Evolutionary conservation across 2,113 vertebrate species (phyloP).

Genomic region (Lota lota): DNA sequence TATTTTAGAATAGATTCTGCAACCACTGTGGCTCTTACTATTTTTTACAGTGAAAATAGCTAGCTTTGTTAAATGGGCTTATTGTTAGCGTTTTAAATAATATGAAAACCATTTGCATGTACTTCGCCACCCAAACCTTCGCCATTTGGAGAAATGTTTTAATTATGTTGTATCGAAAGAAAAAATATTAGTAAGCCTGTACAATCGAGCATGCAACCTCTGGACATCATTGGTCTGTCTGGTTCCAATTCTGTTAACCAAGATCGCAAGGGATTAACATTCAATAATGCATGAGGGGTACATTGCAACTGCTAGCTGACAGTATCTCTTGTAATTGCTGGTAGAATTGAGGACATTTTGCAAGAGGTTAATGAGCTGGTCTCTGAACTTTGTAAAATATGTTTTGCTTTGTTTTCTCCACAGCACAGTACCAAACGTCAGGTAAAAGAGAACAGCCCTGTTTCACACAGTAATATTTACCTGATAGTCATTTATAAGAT

Average conservation of each 20-base stretch:
- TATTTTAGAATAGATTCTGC: slow-evolving; percentile 44
- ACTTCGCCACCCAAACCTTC: not conserved
- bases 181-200: not conserved
- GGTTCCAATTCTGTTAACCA: not conserved
- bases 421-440: not conserved
- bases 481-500: not conserved
- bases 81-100: no score
- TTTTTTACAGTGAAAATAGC: no score
- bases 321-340: not conserved
- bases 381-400: slow-evolving; percentile 68
- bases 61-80: no score
- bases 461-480: no score
- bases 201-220: not conserved
- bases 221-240: not conserved
- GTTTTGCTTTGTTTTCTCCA: slow-evolving; percentile 5
- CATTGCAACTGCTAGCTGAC: not conserved
- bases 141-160: not conserved
- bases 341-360: not conserved
- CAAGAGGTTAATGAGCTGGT: slow-evolving; percentile 12
- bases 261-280: not conserved
- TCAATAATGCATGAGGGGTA: not conserved
- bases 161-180: not conserved
- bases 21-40: no score
- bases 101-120: slow-evolving; percentile 8
- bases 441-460: not conserved